phyloP scores from a whole-genome alignment of 2,888 invertebrate species.

The Pegoplata infirma region DNA sequence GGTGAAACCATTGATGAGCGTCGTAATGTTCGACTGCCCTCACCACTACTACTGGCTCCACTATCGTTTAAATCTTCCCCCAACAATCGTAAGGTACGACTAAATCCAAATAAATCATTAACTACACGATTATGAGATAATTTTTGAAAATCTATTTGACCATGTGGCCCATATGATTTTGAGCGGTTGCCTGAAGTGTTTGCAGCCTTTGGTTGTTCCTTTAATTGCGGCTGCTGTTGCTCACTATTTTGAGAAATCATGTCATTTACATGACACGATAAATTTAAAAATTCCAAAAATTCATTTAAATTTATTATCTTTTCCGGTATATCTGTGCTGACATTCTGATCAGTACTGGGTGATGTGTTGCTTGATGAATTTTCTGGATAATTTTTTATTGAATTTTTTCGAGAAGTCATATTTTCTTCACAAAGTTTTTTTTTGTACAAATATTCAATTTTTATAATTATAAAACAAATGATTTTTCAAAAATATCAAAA shows the following conservation, averaged over 20 bases:
- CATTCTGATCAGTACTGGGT: conserved; percentile 8
- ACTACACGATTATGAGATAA: conserved; percentile 75
- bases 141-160: conserved; percentile 70
- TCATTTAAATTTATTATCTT: conserved; percentile 74
- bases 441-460: neutral
- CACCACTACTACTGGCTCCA: neutral
- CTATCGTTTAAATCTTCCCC: conserved; percentile 20
- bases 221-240: conserved; percentile 27
- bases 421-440: neutral
- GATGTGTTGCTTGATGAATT: conserved; percentile 2
- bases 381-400: neutral
- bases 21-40: neutral
- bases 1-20: neutral
- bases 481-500: neutral
- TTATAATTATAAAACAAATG: neutral
- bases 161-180: conserved; percentile 44
- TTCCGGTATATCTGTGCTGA: conserved; percentile 29
- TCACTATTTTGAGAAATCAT: conserved; percentile 71
- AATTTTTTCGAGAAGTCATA: conserved; percentile 22
- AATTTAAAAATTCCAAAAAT: conserved; percentile 77
- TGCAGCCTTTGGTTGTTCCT: conserved; percentile 6
- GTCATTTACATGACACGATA: conserved; percentile 77
- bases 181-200: conserved; percentile 15
- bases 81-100: conserved; percentile 39
- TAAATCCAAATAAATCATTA: conserved; percentile 69